Evolutionary conservation across 2,113 vertebrate genomes (phyloP).

Genomic region (Apodemus sylvaticus): DNA sequence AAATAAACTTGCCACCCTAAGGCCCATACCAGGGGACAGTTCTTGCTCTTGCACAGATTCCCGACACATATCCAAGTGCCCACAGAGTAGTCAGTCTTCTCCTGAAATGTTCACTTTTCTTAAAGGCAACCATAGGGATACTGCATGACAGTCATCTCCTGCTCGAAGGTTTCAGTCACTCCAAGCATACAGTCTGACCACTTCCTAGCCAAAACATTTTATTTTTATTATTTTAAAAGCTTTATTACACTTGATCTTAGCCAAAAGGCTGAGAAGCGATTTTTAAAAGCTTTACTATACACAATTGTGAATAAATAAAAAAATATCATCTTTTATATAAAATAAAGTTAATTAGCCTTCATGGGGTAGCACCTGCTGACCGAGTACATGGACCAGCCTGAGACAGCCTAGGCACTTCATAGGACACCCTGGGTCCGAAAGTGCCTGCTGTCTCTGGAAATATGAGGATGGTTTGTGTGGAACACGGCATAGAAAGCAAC

Average conservation of each 20-base stretch:
- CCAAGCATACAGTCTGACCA: not conserved
- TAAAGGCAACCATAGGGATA: not conserved
- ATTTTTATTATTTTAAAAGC: not conserved
- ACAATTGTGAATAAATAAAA: not conserved
- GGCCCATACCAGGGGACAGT: too few species aligned
- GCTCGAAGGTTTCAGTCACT: not conserved
- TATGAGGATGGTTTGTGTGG: accelerated
- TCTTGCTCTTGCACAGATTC: not conserved
- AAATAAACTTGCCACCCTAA: not conserved
- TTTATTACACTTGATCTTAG: too few species aligned
- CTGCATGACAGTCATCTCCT: not conserved
- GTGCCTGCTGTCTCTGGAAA: not conserved
- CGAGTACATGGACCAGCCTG: not conserved
- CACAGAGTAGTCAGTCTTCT: not conserved
- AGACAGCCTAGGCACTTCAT: not conserved
- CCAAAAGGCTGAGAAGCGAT: too few species aligned
- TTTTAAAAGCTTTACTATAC: not conserved
- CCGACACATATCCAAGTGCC: not conserved
- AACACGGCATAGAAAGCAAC: accelerated
- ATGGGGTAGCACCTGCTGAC: not conserved
- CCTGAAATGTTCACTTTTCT: not conserved
- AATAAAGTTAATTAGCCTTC: not conserved
- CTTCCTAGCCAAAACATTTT: not conserved
- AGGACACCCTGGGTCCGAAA: too few species aligned
- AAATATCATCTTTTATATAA: not conserved